A percentile compares a stretch with the other conserved stretches of the same genome.
phyloP scores from a whole-genome alignment of 2,888 invertebrate genomes.

The Neoaliturus tenellus region DNA sequence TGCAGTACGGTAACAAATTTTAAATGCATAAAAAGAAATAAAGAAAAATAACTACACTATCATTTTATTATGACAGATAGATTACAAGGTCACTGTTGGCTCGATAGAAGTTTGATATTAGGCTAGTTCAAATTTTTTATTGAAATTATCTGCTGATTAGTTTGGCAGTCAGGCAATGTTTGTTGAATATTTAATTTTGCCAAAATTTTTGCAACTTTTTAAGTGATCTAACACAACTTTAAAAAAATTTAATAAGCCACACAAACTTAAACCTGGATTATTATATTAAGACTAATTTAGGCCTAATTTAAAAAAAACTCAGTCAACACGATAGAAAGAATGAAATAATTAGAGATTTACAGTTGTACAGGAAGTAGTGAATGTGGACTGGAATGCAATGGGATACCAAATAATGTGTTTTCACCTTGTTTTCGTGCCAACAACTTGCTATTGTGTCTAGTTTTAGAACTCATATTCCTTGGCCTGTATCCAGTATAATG shows the following conservation, averaged over 20 bases:
- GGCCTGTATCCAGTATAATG: slow-evolving; percentile 15
- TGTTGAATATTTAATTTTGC: too few relatives aligned
- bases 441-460: slow-evolving; percentile 7
- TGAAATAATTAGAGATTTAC: not conserved
- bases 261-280: too few relatives aligned
- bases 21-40: not conserved
- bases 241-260: too few relatives aligned
- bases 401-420: not conserved
- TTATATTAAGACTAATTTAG: too few relatives aligned
- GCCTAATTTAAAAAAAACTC: too few relatives aligned
- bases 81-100: not conserved
- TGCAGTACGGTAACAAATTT: too few relatives aligned
- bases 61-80: not conserved
- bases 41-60: not conserved
- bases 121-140: not conserved
- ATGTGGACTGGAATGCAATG: not conserved
- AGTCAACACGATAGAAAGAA: not conserved
- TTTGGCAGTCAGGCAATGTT: too few relatives aligned
- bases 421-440: slow-evolving; percentile 14
- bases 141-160: not conserved
- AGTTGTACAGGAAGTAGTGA: not conserved
- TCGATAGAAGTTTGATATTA: not conserved
- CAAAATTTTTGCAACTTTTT: too few relatives aligned
- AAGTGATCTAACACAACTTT: too few relatives aligned
- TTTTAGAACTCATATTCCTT: slow-evolving; percentile 16